A percentile compares a stretch with the other conserved stretches of the same genome.
Evolutionary conservation across 2,113 vertebrate genomes (phyloP).

Genomic region (Microcebus tavaratra): DNA sequence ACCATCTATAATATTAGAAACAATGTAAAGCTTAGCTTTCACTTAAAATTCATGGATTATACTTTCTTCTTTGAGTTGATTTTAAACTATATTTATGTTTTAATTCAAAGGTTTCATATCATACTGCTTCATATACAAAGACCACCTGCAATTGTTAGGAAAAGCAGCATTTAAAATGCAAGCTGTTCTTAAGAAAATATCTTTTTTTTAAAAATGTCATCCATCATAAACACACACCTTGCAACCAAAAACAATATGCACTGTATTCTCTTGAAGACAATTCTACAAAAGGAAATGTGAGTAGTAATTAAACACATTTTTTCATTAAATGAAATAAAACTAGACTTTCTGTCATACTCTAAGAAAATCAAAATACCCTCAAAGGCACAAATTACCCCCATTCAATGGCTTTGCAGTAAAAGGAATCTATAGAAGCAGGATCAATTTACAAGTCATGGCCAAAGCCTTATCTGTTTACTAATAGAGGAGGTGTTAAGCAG

Average conservation of each 20-base stretch:
- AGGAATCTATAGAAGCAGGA: conserved; percentile 70
- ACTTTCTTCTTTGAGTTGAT: neutral
- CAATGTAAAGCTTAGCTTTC: neutral
- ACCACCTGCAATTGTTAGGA: neutral
- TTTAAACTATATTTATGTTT: neutral
- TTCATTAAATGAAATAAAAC: conserved; percentile 66
- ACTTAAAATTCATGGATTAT: neutral
- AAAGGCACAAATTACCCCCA: conserved; percentile 76
- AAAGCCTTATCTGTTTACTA: conserved; percentile 65
- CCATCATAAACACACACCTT: conserved; percentile 40
- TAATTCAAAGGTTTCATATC: neutral
- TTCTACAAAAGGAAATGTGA: neutral
- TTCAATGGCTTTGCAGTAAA: conserved; percentile 64
- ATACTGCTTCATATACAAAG: neutral
- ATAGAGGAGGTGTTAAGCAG: conserved; percentile 65
- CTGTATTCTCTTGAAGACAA: neutral
- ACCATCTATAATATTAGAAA: neutral
- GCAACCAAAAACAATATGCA: neutral
- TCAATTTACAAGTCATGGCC: conserved; percentile 66
- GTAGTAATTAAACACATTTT: conserved; percentile 61
- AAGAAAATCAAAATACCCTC: conserved; percentile 67
- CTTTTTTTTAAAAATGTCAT: neutral
- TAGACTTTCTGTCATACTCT: conserved; percentile 57
- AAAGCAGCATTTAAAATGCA: neutral
- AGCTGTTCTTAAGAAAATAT: neutral